Conservation (phyloP, 2,797 vertebrate species). For the Poeciliopsis gracilis region DNA sequence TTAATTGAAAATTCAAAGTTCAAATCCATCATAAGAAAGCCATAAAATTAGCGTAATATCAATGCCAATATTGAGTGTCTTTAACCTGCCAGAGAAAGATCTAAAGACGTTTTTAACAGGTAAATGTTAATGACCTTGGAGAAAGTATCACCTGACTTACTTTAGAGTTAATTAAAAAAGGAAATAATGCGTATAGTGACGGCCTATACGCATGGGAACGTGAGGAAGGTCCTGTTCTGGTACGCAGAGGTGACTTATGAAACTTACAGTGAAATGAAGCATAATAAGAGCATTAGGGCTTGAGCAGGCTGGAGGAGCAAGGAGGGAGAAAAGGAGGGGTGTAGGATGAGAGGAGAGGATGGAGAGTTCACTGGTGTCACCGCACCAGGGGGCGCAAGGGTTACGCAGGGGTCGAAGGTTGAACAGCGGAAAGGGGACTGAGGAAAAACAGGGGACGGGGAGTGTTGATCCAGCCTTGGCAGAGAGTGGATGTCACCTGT, state of each 20-base stretch:
- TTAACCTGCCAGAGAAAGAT: background rate
- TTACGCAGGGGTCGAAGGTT: constrained; percentile 60
- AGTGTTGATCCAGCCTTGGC: constrained; percentile 70
- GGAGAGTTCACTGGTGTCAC: constrained; percentile 64
- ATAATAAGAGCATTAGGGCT: constrained; percentile 67
- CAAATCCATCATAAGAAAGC: background rate
- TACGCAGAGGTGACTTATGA: constrained; percentile 36
- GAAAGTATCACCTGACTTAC: background rate
- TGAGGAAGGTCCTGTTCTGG: background rate
- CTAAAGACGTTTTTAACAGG: background rate
- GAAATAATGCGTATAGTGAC: background rate
- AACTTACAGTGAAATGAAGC: constrained; percentile 65
- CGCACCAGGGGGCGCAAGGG: constrained; percentile 39
- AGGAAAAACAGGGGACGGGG: constrained; percentile 24
- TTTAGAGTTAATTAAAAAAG: background rate
- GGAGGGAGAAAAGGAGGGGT: constrained; percentile 25
- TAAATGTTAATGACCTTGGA: background rate
- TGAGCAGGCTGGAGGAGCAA: constrained; percentile 38
- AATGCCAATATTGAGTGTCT: background rate
- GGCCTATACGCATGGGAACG: background rate
- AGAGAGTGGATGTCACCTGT: constrained; percentile 70
- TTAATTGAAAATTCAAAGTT: background rate
- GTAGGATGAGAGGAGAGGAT: constrained; percentile 34
- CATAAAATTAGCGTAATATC: background rate
- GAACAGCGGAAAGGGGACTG: constrained; percentile 39